Percentiles rank a stretch among this genome's conserved stretches.
phyloP scores from a whole-genome alignment of 2,113 vertebrate species.

The Chaetodon trifascialis region DNA sequence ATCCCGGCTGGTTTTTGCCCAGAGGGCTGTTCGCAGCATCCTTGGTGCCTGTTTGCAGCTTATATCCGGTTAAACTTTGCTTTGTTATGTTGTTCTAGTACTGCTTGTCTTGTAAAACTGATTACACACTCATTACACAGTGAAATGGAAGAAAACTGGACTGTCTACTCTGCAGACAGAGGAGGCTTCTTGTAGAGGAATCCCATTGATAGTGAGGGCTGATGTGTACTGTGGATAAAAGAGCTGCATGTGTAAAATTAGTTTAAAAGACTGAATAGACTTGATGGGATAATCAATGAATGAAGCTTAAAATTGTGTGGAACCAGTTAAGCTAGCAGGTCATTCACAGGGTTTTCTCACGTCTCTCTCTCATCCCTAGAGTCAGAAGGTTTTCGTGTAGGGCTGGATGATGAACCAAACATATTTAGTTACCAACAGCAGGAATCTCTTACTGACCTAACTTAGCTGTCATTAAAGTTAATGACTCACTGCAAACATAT shows the following conservation, averaged over 20 bases:
- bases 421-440: not conserved
- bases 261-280: constrained; percentile 19
- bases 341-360: constrained; percentile 3
- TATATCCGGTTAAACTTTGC: constrained; percentile 1
- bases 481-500: not conserved
- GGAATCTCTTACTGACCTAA: not conserved
- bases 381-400: not conserved
- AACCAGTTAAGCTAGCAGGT: constrained; percentile 21
- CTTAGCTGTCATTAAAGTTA: not conserved
- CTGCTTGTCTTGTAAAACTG: not conserved
- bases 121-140: not conserved
- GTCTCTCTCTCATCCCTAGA: not conserved
- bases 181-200: not conserved
- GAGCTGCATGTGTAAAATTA: not conserved
- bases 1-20: constrained; percentile 10
- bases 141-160: not conserved
- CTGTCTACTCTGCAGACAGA: not conserved
- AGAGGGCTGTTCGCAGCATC: constrained; percentile 20
- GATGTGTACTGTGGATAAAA: not conserved
- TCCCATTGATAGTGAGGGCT: not conserved
- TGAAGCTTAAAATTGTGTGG: constrained; percentile 9
- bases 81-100: not conserved
- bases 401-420: not conserved
- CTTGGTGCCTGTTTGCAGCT: constrained; percentile 18
- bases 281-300: constrained; percentile 36